Conservation (phyloP, 2,888 invertebrate species). For the Cerceris rybyensis region DNA sequence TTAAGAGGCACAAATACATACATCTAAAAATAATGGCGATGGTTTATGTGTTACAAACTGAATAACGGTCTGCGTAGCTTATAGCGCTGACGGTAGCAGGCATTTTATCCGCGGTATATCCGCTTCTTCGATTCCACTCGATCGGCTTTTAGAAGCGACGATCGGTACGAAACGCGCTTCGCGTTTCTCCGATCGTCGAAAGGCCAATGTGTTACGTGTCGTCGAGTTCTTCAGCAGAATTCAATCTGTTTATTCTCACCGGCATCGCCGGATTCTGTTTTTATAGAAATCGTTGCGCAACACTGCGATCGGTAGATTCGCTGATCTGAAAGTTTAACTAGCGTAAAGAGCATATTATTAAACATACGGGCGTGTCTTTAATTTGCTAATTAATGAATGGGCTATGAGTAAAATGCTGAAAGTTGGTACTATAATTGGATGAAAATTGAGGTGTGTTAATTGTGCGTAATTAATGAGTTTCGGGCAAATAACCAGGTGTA, state of each 20-base stretch:
- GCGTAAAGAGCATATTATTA: no score
- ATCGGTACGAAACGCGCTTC: neutral
- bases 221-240: neutral
- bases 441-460: no score
- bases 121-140: constrained; percentile 39
- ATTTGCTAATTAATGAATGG: no score
- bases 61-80: constrained; percentile 57
- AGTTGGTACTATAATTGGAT: no score
- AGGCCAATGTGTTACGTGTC: neutral
- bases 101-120: constrained; percentile 46
- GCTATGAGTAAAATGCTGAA: no score
- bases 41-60: constrained; percentile 53
- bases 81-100: constrained; percentile 42
- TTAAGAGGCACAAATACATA: neutral
- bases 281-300: neutral
- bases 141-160: neutral
- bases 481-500: no score
- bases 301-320: no score
- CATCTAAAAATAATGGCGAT: constrained; percentile 42
- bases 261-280: neutral
- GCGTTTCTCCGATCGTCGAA: neutral
- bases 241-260: constrained; percentile 4
- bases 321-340: no score
- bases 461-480: no score
- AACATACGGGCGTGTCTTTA: no score